Conservation (phyloP, 2,113 vertebrate genomes). For the Oreotragus oreotragus region DNA sequence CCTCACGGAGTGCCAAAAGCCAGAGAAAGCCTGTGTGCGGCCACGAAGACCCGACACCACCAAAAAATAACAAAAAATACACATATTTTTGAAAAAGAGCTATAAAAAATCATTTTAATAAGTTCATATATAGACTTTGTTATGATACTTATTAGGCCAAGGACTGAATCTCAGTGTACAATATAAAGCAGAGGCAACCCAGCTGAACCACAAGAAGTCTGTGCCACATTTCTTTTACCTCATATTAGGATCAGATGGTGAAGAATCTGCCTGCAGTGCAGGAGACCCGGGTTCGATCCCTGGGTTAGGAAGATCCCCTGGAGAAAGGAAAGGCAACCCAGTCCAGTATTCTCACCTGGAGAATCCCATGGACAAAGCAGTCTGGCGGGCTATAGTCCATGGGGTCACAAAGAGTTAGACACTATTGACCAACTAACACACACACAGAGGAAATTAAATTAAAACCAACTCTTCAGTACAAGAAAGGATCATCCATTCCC, state of each 20-base stretch:
- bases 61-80: not conserved
- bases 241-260: not conserved
- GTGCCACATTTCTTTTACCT: not conserved
- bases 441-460: not conserved
- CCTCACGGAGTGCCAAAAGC: rapidly evolving
- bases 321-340: not conserved
- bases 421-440: not conserved
- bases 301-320: not conserved
- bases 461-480: not conserved
- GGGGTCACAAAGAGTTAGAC: not conserved
- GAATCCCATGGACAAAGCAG: not conserved
- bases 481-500: not conserved
- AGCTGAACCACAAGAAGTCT: not conserved
- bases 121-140: not conserved
- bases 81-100: not conserved
- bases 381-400: not conserved
- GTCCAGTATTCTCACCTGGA: not conserved
- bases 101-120: not conserved
- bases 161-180: not conserved
- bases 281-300: not conserved
- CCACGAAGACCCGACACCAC: not conserved
- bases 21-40: not conserved
- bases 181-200: not conserved
- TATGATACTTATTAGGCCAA: not conserved
- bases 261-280: not conserved